phyloP scores from a whole-genome alignment of 1,140 invertebrate species.

The Diorhabda sublineata region DNA sequence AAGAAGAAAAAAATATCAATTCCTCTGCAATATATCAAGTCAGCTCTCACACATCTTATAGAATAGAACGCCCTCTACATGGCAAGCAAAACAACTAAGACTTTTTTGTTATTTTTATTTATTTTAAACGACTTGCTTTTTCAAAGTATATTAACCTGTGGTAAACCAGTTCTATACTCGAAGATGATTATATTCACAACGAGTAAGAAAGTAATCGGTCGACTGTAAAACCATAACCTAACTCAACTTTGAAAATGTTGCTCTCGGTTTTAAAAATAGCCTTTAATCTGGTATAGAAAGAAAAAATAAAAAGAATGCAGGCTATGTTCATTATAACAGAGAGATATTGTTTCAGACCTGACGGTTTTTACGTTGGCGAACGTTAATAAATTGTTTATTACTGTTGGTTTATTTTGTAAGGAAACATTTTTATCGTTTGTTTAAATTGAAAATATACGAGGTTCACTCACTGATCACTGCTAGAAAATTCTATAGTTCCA shows the following conservation, averaged over 20 bases:
- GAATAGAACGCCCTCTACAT: conserved; percentile 28
- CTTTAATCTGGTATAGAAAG: conserved; percentile 37
- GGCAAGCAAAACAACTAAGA: conserved; percentile 23
- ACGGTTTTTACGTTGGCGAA: conserved; percentile 9
- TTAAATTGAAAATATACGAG: neutral
- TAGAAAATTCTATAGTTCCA: too few species aligned
- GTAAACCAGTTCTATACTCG: conserved; percentile 22
- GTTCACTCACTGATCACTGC: too few species aligned
- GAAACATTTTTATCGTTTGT: neutral
- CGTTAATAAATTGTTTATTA: conserved; percentile 10
- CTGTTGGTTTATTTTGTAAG: conserved; percentile 2
- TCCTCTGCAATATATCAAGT: conserved; percentile 16
- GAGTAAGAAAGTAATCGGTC: conserved; percentile 26
- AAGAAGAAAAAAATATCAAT: conserved; percentile 16
- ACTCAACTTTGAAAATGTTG: conserved; percentile 44
- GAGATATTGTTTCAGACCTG: conserved; percentile 19
- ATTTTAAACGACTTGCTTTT: conserved; percentile 43
- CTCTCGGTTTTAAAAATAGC: conserved; percentile 43
- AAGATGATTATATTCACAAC: conserved; percentile 21
- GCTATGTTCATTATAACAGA: conserved; percentile 18
- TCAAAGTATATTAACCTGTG: conserved; percentile 43
- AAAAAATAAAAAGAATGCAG: conserved; percentile 30
- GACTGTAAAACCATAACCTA: conserved; percentile 42
- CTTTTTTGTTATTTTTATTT: conserved; percentile 40
- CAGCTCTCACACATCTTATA: conserved; percentile 14